Percentiles rank a stretch among this genome's conserved stretches.
Evolutionary conservation across 2,113 vertebrate genomes (phyloP).

Genomic region (Picathartes gymnocephalus): DNA sequence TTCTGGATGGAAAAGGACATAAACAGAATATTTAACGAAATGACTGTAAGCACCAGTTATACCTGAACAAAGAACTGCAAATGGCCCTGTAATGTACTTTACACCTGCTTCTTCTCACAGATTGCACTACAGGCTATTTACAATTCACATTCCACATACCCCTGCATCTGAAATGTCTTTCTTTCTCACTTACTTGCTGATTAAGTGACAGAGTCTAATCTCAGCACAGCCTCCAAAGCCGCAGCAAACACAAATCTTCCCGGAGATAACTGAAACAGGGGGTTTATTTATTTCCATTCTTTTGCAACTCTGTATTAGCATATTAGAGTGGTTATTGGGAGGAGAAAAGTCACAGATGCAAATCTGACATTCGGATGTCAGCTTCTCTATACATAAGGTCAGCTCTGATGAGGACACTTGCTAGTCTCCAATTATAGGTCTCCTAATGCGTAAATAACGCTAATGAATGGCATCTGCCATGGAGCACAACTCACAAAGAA

Average conservation of each 20-base stretch:
- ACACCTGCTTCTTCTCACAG: background rate
- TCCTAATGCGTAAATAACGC: constrained; percentile 70
- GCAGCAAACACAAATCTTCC: constrained; percentile 32
- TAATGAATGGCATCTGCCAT: constrained; percentile 67
- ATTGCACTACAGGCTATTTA: constrained; percentile 38
- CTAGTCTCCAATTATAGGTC: constrained; percentile 72
- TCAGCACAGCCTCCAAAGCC: background rate
- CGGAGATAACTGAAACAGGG: constrained; percentile 36
- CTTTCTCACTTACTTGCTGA: constrained; percentile 35
- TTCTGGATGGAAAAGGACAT: background rate
- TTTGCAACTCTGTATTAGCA: constrained; percentile 62
- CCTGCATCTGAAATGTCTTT: background rate
- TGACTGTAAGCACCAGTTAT: constrained; percentile 18
- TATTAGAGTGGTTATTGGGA: constrained; percentile 60
- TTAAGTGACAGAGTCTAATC: constrained; percentile 40
- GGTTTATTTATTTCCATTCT: constrained; percentile 37
- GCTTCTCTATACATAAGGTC: constrained; percentile 74
- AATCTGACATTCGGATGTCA: constrained; percentile 76
- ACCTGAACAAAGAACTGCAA: constrained; percentile 39
- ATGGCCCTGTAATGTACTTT: constrained; percentile 32
- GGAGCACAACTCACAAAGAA: constrained; percentile 41
- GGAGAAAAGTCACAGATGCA: constrained; percentile 59
- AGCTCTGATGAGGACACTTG: constrained; percentile 70
- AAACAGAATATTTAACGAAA: constrained; percentile 56
- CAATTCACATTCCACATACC: constrained; percentile 37